Percentiles rank a stretch among this genome's conserved stretches.
Evolutionary conservation across 2,888 invertebrate species (phyloP).

Genomic region (Synergus laeviventris): DNA sequence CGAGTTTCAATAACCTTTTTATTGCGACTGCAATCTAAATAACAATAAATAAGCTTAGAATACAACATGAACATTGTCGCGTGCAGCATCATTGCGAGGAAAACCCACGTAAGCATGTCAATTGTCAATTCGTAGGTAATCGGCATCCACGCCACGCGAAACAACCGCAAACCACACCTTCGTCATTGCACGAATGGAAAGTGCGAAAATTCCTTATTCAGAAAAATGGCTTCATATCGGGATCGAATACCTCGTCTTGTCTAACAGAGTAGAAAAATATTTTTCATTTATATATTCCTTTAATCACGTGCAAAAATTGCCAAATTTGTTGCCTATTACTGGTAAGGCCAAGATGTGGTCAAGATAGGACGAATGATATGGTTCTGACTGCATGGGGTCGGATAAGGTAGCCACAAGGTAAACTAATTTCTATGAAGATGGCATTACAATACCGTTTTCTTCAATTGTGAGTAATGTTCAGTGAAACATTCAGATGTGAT

Average conservation of each 20-base stretch:
- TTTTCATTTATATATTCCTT: background rate
- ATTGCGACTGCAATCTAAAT: slow-evolving; percentile 24
- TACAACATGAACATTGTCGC: slow-evolving; percentile 37
- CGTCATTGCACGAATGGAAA: slow-evolving; percentile 36
- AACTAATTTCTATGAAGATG: no score
- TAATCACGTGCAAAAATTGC: no score
- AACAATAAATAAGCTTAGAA: slow-evolving; percentile 35
- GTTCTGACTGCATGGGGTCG: no score
- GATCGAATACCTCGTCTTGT: background rate
- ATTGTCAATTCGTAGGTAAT: slow-evolving; percentile 38
- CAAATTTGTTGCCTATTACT: no score
- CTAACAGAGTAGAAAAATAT: background rate
- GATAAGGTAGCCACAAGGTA: no score
- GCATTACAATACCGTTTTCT: no score
- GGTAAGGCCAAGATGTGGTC: no score
- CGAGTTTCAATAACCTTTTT: slow-evolving; percentile 35
- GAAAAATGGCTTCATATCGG: slow-evolving; percentile 11
- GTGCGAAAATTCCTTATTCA: slow-evolving; percentile 34
- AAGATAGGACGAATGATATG: no score
- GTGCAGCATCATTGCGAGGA: slow-evolving; percentile 38
- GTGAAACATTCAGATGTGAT: no score
- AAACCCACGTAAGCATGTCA: slow-evolving; percentile 41
- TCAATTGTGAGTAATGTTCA: no score
- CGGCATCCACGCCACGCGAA: slow-evolving; percentile 50
- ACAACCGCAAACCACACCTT: slow-evolving; percentile 55